A percentile compares a stretch with the other conserved stretches of the same genome.
phyloP scores from a whole-genome alignment of 2,797 vertebrate species.

The Eurystomus glaucurus region DNA sequence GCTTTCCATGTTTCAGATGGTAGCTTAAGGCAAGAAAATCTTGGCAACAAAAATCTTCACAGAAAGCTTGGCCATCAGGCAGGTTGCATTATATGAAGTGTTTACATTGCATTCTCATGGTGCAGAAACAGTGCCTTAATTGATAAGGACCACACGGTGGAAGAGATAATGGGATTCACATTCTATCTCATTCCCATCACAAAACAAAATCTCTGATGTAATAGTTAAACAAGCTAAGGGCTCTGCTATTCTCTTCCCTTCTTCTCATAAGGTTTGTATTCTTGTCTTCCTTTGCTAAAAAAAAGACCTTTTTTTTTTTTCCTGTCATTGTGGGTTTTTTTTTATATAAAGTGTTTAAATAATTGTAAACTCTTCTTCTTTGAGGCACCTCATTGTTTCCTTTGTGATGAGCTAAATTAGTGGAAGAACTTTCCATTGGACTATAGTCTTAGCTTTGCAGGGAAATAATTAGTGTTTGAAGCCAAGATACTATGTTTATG shows the following conservation, averaged over 20 bases:
- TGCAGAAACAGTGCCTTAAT: not conserved
- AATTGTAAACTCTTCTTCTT: not conserved
- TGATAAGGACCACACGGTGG: not conserved
- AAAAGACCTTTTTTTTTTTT: not conserved
- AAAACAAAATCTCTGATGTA: not conserved
- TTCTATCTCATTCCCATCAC: not conserved
- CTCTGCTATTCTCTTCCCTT: not conserved
- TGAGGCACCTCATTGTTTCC: not conserved
- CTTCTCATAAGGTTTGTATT: not conserved
- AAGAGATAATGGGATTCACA: not conserved
- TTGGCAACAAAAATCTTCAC: not conserved
- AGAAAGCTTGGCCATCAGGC: not conserved
- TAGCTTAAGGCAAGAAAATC: not conserved
- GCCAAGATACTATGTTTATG: not conserved
- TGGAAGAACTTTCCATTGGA: not conserved
- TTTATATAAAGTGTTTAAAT: not conserved
- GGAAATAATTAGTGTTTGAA: conserved; percentile 14
- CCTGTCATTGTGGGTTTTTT: not conserved
- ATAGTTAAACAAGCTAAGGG: not conserved
- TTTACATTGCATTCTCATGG: not conserved
- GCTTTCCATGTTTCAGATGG: not conserved
- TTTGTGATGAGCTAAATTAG: conserved; percentile 15
- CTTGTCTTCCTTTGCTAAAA: not conserved
- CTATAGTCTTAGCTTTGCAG: conserved; percentile 3
- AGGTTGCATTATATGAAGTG: not conserved